Evolutionary conservation across 1,140 invertebrate species (phyloP).

Genomic region (Magallana gigas): DNA sequence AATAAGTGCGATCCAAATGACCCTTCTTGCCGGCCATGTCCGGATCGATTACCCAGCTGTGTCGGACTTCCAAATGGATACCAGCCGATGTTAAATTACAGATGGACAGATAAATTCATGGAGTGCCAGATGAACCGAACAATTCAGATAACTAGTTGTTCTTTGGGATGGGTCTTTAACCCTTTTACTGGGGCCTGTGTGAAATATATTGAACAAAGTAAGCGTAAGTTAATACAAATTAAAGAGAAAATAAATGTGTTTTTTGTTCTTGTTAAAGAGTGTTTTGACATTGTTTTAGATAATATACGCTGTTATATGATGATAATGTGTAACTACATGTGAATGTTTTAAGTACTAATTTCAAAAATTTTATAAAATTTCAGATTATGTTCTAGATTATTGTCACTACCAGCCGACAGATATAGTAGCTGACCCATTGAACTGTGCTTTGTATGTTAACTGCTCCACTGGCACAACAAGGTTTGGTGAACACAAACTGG

Average conservation of each 20-base stretch:
- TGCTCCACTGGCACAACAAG: constrained; percentile 52
- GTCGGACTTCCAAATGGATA: constrained; percentile 60
- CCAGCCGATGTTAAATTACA: constrained; percentile 61
- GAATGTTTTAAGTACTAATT: too few relatives aligned
- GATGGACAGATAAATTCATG: constrained; percentile 62
- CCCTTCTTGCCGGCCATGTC: constrained; percentile 58
- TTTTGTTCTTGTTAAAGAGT: too few relatives aligned
- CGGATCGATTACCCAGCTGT: constrained; percentile 67
- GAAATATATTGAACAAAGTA: constrained; percentile 48
- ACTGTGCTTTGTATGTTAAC: constrained; percentile 50
- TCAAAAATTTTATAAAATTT: background rate
- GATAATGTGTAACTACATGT: too few relatives aligned
- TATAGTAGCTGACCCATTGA: constrained; percentile 42
- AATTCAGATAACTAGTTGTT: constrained; percentile 3
- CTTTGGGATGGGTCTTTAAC: constrained; percentile 56
- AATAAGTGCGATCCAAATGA: constrained; percentile 46
- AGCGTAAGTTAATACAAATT: background rate
- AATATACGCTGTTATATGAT: too few relatives aligned
- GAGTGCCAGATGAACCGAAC: constrained; percentile 64
- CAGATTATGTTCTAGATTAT: constrained; percentile 51
- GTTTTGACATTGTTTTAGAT: too few relatives aligned
- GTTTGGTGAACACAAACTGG: constrained; percentile 62
- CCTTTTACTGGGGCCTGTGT: constrained; percentile 50
- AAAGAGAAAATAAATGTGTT: background rate
- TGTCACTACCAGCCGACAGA: constrained; percentile 50